These are phyloP conservation scores for Neolamprologus modestus DNA, from an alignment of 2,113 vertebrate genomes.

Conservation along the genomic window DNA sequence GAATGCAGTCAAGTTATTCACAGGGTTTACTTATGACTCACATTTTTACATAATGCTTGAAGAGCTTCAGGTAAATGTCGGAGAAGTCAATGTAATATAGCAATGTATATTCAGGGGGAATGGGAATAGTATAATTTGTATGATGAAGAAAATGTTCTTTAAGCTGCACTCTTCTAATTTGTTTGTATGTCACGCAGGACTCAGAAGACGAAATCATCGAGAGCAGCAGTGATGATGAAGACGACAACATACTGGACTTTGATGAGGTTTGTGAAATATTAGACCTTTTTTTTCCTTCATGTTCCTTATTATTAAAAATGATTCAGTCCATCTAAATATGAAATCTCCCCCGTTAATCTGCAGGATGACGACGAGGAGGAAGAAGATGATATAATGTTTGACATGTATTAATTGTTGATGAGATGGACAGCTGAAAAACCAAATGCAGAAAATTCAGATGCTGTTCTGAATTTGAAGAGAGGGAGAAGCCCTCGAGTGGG, in stretches of 20 bases:
- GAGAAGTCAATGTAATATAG: neutral
- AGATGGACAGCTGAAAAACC: neutral
- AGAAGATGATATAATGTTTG: neutral
- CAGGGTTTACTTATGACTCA: neutral
- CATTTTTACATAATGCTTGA: neutral
- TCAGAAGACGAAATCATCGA: constrained; percentile 48
- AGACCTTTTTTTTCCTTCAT: neutral
- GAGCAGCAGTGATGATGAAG: constrained; percentile 15
- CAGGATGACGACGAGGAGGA: neutral
- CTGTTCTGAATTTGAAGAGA: neutral
- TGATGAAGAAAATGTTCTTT: neutral
- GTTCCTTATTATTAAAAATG: neutral
- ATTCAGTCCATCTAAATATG: neutral
- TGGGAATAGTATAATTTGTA: neutral
- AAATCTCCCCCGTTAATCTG: neutral
- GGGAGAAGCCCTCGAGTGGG: neutral
- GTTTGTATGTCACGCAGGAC: constrained; percentile 28
- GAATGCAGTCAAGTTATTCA: neutral
- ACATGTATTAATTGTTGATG: neutral
- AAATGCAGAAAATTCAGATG: neutral
- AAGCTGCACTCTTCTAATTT: neutral
- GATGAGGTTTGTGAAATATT: constrained; percentile 2
- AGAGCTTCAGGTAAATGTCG: neutral
- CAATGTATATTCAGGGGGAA: neutral
- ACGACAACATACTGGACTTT: neutral